Percentiles rank a stretch among this genome's conserved stretches.
Evolutionary conservation across 2,888 invertebrate species (phyloP).

Genomic region (Erannis defoliaria): DNA sequence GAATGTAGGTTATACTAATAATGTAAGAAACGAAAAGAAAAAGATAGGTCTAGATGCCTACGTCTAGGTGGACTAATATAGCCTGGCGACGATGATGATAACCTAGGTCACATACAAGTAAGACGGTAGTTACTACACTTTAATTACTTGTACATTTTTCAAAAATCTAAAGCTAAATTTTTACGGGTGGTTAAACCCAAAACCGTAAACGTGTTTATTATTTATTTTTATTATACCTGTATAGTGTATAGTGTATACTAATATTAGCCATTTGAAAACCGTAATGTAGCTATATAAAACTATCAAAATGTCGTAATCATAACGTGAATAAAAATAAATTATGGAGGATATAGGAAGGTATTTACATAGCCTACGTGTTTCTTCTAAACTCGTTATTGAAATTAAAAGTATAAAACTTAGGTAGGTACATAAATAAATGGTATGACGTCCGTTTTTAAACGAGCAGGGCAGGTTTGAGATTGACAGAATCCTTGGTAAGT

Average conservation of each 20-base stretch:
- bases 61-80: no score
- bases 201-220: no score
- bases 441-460: conserved; percentile 16
- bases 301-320: conserved; percentile 1
- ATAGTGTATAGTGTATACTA: background rate
- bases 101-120: no score
- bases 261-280: background rate
- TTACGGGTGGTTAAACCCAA: no score
- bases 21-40: no score
- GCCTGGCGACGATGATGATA: no score
- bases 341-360: conserved; percentile 9
- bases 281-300: background rate
- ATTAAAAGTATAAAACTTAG: conserved; percentile 1
- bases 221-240: no score
- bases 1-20: no score
- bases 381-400: conserved; percentile 12
- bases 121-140: no score
- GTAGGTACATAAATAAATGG: conserved; percentile 10
- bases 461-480: conserved; percentile 36
- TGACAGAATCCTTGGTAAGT: conserved; percentile 33
- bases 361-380: conserved; percentile 11
- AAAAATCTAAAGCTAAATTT: no score
- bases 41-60: no score
- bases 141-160: no score
- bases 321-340: background rate